Evolutionary conservation across 2,888 invertebrate species (phyloP).

Genomic region (Scaptomyza tumidula): DNA sequence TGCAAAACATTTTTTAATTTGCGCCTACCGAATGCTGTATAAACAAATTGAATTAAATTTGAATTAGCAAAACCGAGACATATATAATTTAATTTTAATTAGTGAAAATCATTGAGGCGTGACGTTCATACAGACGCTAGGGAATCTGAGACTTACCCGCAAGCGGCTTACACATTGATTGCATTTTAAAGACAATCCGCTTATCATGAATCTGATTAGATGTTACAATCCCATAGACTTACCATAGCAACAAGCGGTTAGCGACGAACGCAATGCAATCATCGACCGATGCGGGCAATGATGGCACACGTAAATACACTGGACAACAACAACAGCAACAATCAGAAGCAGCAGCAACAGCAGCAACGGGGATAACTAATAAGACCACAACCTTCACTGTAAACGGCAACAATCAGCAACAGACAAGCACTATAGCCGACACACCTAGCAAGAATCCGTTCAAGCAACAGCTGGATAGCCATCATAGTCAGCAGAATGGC

Average conservation of each 20-base stretch:
- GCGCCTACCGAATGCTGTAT: conserved; percentile 12
- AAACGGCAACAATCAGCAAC: conserved; percentile 49
- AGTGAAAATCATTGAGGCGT: conserved; percentile 60
- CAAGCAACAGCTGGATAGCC: conserved; percentile 70
- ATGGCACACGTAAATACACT: conserved; percentile 77
- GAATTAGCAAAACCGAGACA: conserved; percentile 29
- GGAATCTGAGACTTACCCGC: conserved; percentile 7
- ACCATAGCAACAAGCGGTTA: conserved; percentile 80
- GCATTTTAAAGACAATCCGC: conserved; percentile 72
- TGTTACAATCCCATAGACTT: conserved; percentile 2
- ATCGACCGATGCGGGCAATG: conserved; percentile 84
- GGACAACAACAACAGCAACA: conserved; percentile 50
- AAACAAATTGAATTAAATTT: conserved; percentile 37
- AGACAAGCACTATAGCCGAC: conserved; percentile 22
- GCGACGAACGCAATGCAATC: conserved; percentile 85
- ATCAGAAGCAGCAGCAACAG: conserved; percentile 30
- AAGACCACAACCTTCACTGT: conserved; percentile 78
- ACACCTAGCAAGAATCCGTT: conserved; percentile 83
- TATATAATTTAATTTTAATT: conserved; percentile 71
- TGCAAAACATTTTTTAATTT: conserved; percentile 31
- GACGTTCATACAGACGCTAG: conserved; percentile 17
- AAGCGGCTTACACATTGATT: conserved; percentile 69
- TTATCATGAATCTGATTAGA: conserved; percentile 47
- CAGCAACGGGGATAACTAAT: conserved; percentile 47
- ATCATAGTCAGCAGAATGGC: conserved; percentile 75